phyloP scores from a whole-genome alignment of 2,888 invertebrate genomes.

The Mechanitis messenoides region DNA sequence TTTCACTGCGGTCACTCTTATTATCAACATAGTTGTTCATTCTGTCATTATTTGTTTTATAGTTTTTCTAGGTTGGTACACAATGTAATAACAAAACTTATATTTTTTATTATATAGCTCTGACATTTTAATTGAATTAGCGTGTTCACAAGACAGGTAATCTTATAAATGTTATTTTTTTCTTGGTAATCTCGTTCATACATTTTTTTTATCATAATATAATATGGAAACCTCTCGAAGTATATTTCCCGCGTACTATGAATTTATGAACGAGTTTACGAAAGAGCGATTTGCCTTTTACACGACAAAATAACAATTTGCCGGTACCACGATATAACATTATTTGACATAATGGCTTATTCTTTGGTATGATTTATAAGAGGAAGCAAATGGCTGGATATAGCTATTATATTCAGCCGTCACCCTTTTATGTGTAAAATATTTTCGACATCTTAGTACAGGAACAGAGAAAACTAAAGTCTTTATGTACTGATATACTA shows the following conservation, averaged over 20 bases:
- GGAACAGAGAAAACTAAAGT: background rate
- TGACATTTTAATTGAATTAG: slow-evolving; percentile 20
- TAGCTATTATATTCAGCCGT: slow-evolving; percentile 5
- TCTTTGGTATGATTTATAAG: slow-evolving; percentile 15
- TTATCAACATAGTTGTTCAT: slow-evolving; percentile 25
- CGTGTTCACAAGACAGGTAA: slow-evolving; percentile 16
- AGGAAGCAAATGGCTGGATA: slow-evolving; percentile 6
- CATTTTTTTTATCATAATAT: background rate
- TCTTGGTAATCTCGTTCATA: background rate
- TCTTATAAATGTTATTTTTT: slow-evolving; percentile 22
- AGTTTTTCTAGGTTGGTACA: slow-evolving; percentile 8
- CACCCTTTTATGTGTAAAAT: background rate
- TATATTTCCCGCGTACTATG: slow-evolving; percentile 9
- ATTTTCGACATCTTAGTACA: background rate
- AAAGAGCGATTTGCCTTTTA: slow-evolving; percentile 10
- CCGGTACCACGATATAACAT: slow-evolving; percentile 11
- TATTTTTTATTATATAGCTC: too few species aligned
- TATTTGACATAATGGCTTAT: slow-evolving; percentile 17
- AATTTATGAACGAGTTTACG: slow-evolving; percentile 8
- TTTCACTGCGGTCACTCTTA: slow-evolving; percentile 19
- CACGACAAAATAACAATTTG: slow-evolving; percentile 15
- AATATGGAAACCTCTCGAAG: background rate
- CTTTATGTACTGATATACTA: background rate
- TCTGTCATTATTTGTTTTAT: slow-evolving; percentile 26
- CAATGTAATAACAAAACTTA: background rate